Conservation (phyloP, 2,888 invertebrate genomes). For the Chrysodeixis includens region DNA sequence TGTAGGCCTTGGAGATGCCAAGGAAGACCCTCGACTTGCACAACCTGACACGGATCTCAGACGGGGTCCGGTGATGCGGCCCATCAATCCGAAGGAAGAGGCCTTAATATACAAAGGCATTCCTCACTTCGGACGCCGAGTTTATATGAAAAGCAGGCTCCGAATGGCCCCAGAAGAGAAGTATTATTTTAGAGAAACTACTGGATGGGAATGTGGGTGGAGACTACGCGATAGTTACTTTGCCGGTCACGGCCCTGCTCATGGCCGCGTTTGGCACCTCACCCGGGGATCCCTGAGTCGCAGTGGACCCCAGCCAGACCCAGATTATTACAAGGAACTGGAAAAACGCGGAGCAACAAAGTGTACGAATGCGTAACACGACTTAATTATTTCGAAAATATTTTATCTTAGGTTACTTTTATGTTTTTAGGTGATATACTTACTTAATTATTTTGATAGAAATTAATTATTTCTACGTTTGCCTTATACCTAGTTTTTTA, state of each 20-base stretch:
- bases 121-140: constrained; percentile 65
- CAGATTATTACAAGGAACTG: constrained; percentile 57
- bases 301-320: constrained; percentile 70
- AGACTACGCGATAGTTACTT: constrained; percentile 67
- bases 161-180: constrained; percentile 66
- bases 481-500: constrained; percentile 3
- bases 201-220: constrained; percentile 69
- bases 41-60: constrained; percentile 63
- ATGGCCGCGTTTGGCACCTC: constrained; percentile 64
- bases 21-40: constrained; percentile 64
- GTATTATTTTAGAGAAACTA: constrained; percentile 66
- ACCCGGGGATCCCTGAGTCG: constrained; percentile 60
- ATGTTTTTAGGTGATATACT: constrained; percentile 3
- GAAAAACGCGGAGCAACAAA: background rate
- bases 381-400: background rate
- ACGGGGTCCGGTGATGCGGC: constrained; percentile 68
- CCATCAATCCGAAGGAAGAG: constrained; percentile 60
- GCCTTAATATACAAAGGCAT: constrained; percentile 66
- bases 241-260: constrained; percentile 44
- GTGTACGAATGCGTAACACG: constrained; percentile 11
- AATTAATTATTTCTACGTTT: constrained; percentile 9
- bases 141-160: constrained; percentile 64
- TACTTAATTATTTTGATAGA: constrained; percentile 17
- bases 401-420: constrained; percentile 17
- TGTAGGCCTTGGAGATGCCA: constrained; percentile 68